A percentile compares a stretch with the other conserved stretches of the same genome.
Evolutionary conservation across 1,140 invertebrate species (phyloP).

Genomic region (Brachionus paranguensis): DNA sequence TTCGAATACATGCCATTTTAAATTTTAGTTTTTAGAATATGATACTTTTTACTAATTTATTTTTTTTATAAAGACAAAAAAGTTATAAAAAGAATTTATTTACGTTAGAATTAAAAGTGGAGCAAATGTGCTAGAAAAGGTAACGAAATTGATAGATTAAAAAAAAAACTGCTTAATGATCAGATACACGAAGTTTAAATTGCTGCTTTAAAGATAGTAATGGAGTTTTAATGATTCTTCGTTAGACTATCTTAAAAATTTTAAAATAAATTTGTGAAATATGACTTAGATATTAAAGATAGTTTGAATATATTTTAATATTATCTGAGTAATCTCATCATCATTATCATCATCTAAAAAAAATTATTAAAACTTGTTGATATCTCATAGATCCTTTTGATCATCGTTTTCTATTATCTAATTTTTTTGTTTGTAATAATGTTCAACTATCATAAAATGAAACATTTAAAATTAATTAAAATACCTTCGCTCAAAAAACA

Average conservation of each 20-base stretch:
- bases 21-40: no score
- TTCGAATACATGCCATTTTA: no score
- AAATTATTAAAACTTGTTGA: not conserved
- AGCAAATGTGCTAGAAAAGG: not conserved
- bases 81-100: no score
- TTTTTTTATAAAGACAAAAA: no score
- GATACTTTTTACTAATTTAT: no score
- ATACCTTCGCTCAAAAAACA: no score
- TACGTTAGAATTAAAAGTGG: not conserved
- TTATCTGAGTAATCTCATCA: not conserved
- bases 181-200: not conserved
- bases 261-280: not conserved
- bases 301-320: not conserved
- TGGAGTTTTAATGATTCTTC: not conserved
- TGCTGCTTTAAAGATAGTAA: not conserved
- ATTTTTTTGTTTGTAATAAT: not conserved
- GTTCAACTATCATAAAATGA: not conserved
- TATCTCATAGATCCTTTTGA: not conserved
- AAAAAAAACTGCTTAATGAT: not conserved
- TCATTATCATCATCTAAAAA: no score
- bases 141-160: not conserved
- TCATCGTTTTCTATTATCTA: not conserved
- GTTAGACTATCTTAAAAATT: not conserved
- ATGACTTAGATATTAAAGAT: not conserved
- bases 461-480: no score